Evolutionary conservation across 2,888 invertebrate genomes (phyloP).

Genomic region (Phortica okadai): DNA sequence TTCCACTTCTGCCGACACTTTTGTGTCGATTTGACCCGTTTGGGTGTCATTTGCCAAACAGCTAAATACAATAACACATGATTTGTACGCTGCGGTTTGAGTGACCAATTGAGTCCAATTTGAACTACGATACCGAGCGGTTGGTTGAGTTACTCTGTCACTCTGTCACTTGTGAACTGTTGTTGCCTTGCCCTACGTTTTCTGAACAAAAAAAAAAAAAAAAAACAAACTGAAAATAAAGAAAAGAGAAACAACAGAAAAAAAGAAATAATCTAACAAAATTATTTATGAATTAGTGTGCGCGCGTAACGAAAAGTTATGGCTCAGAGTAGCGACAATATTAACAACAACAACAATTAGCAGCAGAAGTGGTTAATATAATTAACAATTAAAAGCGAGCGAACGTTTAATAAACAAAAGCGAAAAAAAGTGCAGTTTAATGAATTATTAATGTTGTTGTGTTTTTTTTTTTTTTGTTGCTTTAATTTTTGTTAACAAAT

Average conservation of each 20-base stretch:
- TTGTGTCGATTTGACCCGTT: background rate
- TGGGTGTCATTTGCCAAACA: background rate
- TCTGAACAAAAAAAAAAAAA: constrained; percentile 26
- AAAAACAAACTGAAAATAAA: constrained; percentile 43
- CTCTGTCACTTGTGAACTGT: constrained; percentile 28
- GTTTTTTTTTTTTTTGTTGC: background rate
- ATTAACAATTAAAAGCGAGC: background rate
- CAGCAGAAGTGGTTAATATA: constrained; percentile 7
- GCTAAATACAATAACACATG: too few species aligned
- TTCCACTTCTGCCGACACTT: too few species aligned
- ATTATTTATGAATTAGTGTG: constrained; percentile 16
- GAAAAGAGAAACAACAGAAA: constrained; percentile 48
- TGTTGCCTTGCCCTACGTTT: constrained; percentile 18
- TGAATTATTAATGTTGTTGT: too few species aligned
- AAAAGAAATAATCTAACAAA: constrained; percentile 21
- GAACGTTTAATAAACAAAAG: background rate
- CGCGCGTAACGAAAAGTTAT: background rate
- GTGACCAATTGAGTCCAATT: constrained; percentile 59
- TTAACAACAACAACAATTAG: background rate
- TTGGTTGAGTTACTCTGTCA: constrained; percentile 66
- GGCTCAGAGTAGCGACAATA: background rate
- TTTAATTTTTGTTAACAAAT: background rate
- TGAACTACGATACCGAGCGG: constrained; percentile 75
- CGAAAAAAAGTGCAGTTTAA: constrained; percentile 12
- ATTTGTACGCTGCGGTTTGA: constrained; percentile 20